These are phyloP conservation scores for Pterophyllum scalare DNA, from an alignment of 2,113 vertebrate species.

Conservation along the genomic window DNA sequence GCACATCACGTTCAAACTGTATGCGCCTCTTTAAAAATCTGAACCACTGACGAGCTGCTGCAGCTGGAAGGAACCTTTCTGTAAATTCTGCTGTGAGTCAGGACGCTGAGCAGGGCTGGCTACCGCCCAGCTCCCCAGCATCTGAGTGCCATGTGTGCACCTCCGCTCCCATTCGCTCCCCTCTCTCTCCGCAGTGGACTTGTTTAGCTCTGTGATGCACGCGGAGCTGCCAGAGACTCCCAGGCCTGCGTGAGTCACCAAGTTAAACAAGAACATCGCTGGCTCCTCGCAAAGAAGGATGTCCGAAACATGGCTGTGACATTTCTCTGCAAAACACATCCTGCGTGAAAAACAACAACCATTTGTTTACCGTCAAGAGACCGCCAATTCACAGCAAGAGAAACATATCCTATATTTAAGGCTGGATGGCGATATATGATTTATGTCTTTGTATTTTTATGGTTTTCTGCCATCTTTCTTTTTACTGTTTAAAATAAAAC, in stretches of 20 bases:
- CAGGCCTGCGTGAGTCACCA: conserved; percentile 41
- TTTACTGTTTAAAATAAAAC: neutral
- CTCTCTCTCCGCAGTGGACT: conserved; percentile 21
- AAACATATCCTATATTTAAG: neutral
- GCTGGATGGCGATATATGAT: neutral
- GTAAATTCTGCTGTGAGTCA: conserved; percentile 31
- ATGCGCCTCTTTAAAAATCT: neutral
- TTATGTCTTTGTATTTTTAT: neutral
- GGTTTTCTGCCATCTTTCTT: neutral
- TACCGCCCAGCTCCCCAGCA: conserved; percentile 30
- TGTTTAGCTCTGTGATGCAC: conserved; percentile 56
- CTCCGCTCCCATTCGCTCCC: neutral
- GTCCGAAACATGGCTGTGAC: conserved; percentile 43
- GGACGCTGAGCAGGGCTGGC: neutral
- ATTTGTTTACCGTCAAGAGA: neutral
- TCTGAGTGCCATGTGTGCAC: conserved; percentile 71
- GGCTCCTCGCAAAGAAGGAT: conserved; percentile 37
- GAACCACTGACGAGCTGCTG: neutral
- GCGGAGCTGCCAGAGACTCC: conserved; percentile 50
- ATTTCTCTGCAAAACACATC: conserved; percentile 34
- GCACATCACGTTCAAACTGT: neutral
- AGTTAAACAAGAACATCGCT: conserved; percentile 59
- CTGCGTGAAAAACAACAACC: conserved; percentile 10
- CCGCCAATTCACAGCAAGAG: neutral
- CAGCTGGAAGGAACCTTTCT: conserved; percentile 3